These are phyloP conservation scores for Protosalanx chinensis DNA, from an alignment of 2,797 vertebrate species.

Conservation along the genomic window DNA sequence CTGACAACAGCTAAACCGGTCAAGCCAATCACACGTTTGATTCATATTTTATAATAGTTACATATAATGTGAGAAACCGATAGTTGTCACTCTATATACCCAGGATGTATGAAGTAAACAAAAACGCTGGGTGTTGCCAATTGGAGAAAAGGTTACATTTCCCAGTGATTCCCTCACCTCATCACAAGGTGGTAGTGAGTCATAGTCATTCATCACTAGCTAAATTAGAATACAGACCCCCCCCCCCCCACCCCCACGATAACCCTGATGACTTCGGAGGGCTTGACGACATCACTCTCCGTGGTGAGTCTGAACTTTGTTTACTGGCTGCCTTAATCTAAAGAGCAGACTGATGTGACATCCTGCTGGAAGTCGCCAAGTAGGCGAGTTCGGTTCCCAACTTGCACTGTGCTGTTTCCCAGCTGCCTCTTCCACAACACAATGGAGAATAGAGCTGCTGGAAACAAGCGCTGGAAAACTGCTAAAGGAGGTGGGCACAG, in stretches of 20 bases:
- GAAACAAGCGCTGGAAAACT: not conserved
- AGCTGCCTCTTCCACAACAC: slow-evolving; percentile 4
- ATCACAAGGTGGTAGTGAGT: too few species aligned
- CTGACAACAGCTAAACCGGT: not conserved
- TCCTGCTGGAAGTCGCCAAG: not conserved
- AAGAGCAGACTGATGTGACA: not conserved
- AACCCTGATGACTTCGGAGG: too few species aligned
- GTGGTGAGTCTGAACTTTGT: not conserved
- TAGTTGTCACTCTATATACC: not conserved
- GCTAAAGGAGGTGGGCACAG: not conserved
- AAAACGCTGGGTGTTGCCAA: too few species aligned
- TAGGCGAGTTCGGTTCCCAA: not conserved
- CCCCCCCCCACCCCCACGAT: too few species aligned
- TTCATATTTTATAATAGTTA: too few species aligned
- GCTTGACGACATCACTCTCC: too few species aligned
- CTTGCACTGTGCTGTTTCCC: not conserved
- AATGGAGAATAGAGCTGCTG: not conserved
- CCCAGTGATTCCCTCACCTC: too few species aligned
- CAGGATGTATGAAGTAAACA: not conserved
- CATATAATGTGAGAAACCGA: not conserved
- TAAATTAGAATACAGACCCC: too few species aligned
- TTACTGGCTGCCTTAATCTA: not conserved
- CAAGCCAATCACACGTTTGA: not conserved
- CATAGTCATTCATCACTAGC: too few species aligned
- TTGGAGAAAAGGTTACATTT: too few species aligned